Conservation (phyloP, 2,113 vertebrate species). For the Scomber japonicus region DNA sequence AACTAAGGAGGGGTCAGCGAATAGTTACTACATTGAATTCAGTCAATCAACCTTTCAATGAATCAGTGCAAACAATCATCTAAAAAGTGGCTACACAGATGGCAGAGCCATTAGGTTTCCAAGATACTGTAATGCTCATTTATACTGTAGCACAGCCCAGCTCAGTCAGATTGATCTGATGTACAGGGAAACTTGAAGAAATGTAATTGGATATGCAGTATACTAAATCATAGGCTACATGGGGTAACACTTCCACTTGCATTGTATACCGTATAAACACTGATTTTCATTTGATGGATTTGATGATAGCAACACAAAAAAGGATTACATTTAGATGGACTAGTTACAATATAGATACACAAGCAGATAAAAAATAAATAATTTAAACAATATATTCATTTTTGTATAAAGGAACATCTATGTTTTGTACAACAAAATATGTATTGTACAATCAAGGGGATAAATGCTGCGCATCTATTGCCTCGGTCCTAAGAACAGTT, state of each 20-base stretch:
- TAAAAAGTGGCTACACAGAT: not conserved
- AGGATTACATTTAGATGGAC: slow-evolving; percentile 50
- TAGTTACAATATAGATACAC: slow-evolving; percentile 51
- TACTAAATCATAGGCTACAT: slow-evolving; percentile 30
- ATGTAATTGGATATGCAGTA: not conserved
- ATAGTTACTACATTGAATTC: not conserved
- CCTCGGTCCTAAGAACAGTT: slow-evolving; percentile 39
- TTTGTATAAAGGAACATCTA: slow-evolving; percentile 72
- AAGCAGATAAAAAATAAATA: slow-evolving; percentile 77
- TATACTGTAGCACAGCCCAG: not conserved
- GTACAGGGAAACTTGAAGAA: not conserved
- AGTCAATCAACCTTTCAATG: slow-evolving; percentile 3
- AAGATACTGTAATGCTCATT: not conserved
- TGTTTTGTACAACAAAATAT: slow-evolving; percentile 77
- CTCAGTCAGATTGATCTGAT: slow-evolving; percentile 1
- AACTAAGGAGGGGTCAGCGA: not conserved
- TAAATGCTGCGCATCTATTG: slow-evolving; percentile 63
- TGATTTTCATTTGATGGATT: slow-evolving; percentile 33
- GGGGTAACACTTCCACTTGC: slow-evolving; percentile 8
- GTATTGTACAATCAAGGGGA: slow-evolving; percentile 70
- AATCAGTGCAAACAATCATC: slow-evolving; percentile 28
- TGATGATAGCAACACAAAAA: slow-evolving; percentile 35
- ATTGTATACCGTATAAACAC: slow-evolving; percentile 16
- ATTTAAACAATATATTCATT: slow-evolving; percentile 70
- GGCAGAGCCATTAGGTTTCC: not conserved